Evolutionary conservation across 2,888 invertebrate species (phyloP), one percentile per base, ranked within the genome.

Genomic region (Lepas anatifera): DNA sequence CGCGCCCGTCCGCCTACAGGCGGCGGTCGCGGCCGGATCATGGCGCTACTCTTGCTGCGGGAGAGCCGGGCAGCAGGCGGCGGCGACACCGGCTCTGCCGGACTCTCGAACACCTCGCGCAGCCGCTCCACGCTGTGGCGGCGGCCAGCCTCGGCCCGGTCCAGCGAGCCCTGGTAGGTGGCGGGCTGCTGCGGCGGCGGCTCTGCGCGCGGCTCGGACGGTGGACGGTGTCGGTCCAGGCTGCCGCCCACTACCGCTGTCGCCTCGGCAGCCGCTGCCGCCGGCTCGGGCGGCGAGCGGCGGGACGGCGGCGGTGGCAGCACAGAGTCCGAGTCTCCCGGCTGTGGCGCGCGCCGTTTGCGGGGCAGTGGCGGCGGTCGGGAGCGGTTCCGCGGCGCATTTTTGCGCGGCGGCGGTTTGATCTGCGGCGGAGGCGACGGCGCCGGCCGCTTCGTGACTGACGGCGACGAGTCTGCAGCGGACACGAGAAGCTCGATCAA

Each of bases 61-160:
- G 27, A n/a, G 13, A 66, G 66, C 16, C 66, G 39, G 16, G n/a
- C n/a, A 10, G 25, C 39, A 16, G 64, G 10, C 37, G 66, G 37
- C 63, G 32, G 35, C 37, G 63, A n/a, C n/a, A n/a, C 37, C 39
- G 66, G 3, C 37, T n/a, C 64, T n/a, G n/a, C 37, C 25, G 37
- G 25, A 2, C 25, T 66, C 66, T 66, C 66, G 39, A 66, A 66
- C 39, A 41, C 39, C 39, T 39, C 16, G 6, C 66, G 39, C n/a
- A 66, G 66, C 11, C 66, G 66, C 4, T 39, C 66, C 39, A 66
- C 66, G 39, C 66, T 39, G 66, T n/a, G 10, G 39, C 37, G 39
- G 25, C 66, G 39, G 39, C 66, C 39, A 1, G 39, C n/a, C 39
- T 41, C 66, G 66, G 66, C 37, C 6, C 39, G 39, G 39, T 66